Evolutionary conservation across 2,113 vertebrate species (phyloP), one percentile per base, ranked within the genome.

Genomic region (Mesitornis unicolor): DNA sequence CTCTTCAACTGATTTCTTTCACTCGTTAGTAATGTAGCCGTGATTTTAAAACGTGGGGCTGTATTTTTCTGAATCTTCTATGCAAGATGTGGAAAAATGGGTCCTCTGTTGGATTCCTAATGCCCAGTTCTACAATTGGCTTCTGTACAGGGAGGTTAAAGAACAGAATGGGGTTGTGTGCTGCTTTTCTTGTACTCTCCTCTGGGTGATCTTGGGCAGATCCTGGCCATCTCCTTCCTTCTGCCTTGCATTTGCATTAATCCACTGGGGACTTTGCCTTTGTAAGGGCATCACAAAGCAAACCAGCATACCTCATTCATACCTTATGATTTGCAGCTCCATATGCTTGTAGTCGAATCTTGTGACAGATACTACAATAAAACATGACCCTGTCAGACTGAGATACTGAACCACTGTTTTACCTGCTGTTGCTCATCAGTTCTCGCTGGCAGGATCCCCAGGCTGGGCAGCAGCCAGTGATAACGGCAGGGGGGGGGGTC

Each of bases 381-480:
- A 85, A 17, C 31, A 3, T 1, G 6, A 54, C 87, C 91, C 94
- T 80, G 89, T 77, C 85, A 92, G 75, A 29, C 76, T 36, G 92
- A 84, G 73, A 53, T 56, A 70, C 76, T 3, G 36, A 86, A 51
- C 56, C 3, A 2, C 88, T 65, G 40, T 31, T 81, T 43, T 63
- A 83, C 65, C 84, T 96, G 92, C 93, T 94, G 77, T 73, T 73
- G 73, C 84, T 93, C 61, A 45, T 56, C 69, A 40, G 45, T n/a
- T 73, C 78, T 64, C 2, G 11, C 82, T 95, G 96, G 94, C 95
- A 86, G 79, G 33, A 87, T 93, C 85, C 85, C 94, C 92, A 83
- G 94, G 63, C 88, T 96, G 94, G 82, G 78, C 90, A 94, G 90
- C 90, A 87, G 92, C 95, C 94, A 91, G 94, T 11, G 53, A 26